Base-by-base conservation (phyloP, 1,140 invertebrate genomes). In the Heterodera carotae region DNA sequence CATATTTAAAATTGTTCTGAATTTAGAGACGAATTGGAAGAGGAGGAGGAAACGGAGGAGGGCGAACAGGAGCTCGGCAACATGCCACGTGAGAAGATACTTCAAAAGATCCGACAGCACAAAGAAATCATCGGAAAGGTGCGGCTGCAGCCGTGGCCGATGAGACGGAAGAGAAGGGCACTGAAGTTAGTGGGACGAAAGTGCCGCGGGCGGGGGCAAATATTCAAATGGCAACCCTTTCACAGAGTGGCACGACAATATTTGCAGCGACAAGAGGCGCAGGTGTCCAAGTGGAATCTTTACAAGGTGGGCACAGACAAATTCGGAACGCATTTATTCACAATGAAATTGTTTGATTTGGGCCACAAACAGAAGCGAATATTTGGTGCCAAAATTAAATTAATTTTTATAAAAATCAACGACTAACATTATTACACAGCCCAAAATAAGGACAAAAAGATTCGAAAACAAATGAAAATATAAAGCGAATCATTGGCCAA, bases 81-180 rank as follows among this genome's bases (percentile, higher is more conserved):
- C 34, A 81, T 86, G 33, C 86, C 88, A 3, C 84, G 95, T 85
- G 93, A 95, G 81, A 92, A 93, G 88, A 93, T 97, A 74, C 93
- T 94, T 84, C 93, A 96, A 86, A 94, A 94, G 82, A 92, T 98
- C 66, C 92, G 93, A 80, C 88, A 96, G 29, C 94, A 97, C 88
- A 97, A 97, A 88, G 94, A 97, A 88, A 93, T 97, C 0, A 90
- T 97, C 59, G 92, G 92, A 72, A 93, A 92, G 34, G 92, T 96
- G 2, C 93, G 94, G 84, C 91, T 93, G 79, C 94, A 97, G 85
- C 93, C 94, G 3, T 94, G 94, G 92, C 91, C 91, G 39, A 94
- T 97, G 90, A 89, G 92, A 74, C 91, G 93, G 81, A 96, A 96
- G 88, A 89, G 96, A 8, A 92, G 92, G 86, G 89, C 95, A 15